A percentile compares a stretch with the other conserved stretches of the same genome.
These are phyloP conservation scores for Sclerodermus sp. DNA, from an alignment of 2,888 invertebrate genomes.

Conservation along the genomic window DNA sequence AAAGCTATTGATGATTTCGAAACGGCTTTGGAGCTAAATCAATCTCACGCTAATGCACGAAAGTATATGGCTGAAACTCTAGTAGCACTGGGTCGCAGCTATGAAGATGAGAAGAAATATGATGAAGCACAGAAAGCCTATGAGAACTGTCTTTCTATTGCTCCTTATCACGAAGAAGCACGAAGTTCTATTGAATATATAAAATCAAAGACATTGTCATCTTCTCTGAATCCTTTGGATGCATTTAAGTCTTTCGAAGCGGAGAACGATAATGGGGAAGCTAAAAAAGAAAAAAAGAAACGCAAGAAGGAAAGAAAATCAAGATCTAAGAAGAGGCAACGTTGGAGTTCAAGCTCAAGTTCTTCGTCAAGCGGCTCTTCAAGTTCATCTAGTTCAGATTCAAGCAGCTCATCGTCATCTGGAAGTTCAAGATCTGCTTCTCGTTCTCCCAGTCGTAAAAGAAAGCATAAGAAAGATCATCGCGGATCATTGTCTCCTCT, in stretches of 20 bases:
- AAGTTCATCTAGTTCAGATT: conserved; percentile 64
- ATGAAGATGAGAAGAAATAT: conserved; percentile 83
- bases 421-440: conserved; percentile 52
- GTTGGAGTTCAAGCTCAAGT: conserved; percentile 65
- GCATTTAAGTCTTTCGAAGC: conserved; percentile 50
- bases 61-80: conserved; percentile 94
- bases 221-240: conserved; percentile 44
- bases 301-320: conserved; percentile 58
- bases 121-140: conserved; percentile 85
- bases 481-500: conserved; percentile 77
- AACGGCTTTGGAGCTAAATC: conserved; percentile 84
- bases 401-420: conserved; percentile 62
- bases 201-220: conserved; percentile 65
- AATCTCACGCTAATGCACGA: conserved; percentile 87
- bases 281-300: conserved; percentile 57
- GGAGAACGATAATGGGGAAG: conserved; percentile 47
- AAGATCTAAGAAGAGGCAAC: conserved; percentile 52
- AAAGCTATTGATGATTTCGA: conserved; percentile 95
- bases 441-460: conserved; percentile 43
- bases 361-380: conserved; percentile 71
- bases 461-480: conserved; percentile 62
- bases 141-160: conserved; percentile 79
- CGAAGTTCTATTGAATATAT: conserved; percentile 80
- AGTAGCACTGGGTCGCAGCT: conserved; percentile 84
- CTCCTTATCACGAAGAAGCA: conserved; percentile 86